Conservation (phyloP, 2,888 invertebrate species). For the Thera obeliscata region DNA sequence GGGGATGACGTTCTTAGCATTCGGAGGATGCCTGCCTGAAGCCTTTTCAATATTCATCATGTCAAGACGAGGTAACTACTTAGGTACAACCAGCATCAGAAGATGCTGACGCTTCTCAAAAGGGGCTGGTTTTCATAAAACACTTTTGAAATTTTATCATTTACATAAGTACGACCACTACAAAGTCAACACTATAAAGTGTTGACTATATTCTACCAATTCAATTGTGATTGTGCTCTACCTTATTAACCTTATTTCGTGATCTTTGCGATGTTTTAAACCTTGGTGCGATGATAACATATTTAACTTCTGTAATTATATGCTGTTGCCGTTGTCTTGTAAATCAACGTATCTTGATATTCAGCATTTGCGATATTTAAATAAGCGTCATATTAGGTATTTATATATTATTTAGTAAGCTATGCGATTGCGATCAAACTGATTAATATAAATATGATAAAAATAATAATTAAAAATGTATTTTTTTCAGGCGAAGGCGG, state of each 20-base stretch:
- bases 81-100: neutral
- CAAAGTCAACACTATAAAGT: too few species aligned
- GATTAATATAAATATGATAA: neutral
- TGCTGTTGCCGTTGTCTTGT: neutral
- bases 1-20: conserved; percentile 95
- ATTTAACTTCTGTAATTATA: neutral
- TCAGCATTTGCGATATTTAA: conserved; percentile 8
- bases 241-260: too few species aligned
- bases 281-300: neutral
- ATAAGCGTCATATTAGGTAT: neutral
- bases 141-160: too few species aligned
- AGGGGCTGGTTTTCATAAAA: too few species aligned
- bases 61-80: conserved; percentile 89
- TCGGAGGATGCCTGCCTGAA: conserved; percentile 95
- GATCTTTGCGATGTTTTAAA: too few species aligned
- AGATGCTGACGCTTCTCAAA: too few species aligned
- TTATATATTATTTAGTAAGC: neutral
- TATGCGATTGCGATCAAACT: conserved; percentile 2
- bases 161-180: too few species aligned
- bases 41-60: conserved; percentile 92
- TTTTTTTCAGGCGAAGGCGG: conserved; percentile 89
- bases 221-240: too few species aligned
- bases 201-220: too few species aligned
- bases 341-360: neutral
- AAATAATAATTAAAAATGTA: neutral